These are phyloP conservation scores for Eleginops maclovinus DNA, from an alignment of 2,113 vertebrate genomes.

Conservation along the genomic window DNA sequence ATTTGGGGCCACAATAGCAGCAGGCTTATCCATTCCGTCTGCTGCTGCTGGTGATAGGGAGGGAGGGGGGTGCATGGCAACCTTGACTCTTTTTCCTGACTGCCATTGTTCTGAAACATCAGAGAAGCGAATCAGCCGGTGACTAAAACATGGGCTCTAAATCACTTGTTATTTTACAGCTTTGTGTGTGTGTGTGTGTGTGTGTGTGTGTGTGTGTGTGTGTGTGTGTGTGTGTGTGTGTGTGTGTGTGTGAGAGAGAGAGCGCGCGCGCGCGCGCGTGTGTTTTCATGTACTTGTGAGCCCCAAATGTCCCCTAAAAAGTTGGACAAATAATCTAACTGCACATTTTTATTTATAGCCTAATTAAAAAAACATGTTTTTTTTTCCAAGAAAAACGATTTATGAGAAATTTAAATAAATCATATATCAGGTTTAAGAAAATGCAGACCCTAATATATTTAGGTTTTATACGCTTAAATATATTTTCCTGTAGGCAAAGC, in stretches of 20 bases:
- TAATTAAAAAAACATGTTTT: background rate
- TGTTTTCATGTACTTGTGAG: background rate
- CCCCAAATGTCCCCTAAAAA: background rate
- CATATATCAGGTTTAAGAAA: background rate
- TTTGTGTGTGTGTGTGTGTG: constrained; percentile 56
- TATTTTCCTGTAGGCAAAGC: background rate
- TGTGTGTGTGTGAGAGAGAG: no score
- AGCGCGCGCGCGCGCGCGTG: no score
- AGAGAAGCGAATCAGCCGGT: constrained; percentile 47
- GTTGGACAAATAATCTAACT: background rate
- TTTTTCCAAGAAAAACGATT: background rate
- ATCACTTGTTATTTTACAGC: constrained; percentile 70
- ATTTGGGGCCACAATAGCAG: constrained; percentile 46
- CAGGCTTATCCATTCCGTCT: constrained; percentile 27
- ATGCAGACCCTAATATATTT: background rate
- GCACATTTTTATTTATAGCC: background rate
- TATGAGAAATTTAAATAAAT: background rate
- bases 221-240: no score
- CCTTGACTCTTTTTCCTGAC: constrained; percentile 76
- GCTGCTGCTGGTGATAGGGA: background rate
- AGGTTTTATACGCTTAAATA: background rate
- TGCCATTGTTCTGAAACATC: constrained; percentile 77
- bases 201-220: no score
- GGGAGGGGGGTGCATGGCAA: constrained; percentile 24
- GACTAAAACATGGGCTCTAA: constrained; percentile 54